Evolutionary conservation across 2,888 invertebrate species (phyloP).

Genomic region (Ceratothoa steindachneri): DNA sequence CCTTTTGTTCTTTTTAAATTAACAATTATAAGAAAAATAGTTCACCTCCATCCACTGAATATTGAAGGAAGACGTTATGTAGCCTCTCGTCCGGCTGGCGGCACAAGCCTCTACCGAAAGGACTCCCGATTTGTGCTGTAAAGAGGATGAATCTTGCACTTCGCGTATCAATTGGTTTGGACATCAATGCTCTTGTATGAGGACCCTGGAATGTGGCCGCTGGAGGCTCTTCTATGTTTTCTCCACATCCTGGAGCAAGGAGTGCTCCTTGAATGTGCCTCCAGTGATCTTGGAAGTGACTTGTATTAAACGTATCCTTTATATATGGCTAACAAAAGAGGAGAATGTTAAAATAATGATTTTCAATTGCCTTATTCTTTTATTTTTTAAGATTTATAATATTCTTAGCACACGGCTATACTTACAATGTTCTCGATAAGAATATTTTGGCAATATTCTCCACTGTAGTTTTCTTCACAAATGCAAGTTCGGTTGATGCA

Average conservation of each 20-base stretch:
- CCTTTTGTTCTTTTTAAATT: neutral
- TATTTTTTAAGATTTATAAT: too few relatives aligned
- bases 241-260: slow-evolving; percentile 34
- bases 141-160: slow-evolving; percentile 42
- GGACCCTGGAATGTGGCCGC: slow-evolving; percentile 41
- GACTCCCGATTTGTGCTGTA: slow-evolving; percentile 26
- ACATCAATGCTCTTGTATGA: slow-evolving; percentile 31
- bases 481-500: slow-evolving; percentile 28
- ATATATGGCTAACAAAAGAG: slow-evolving; percentile 31
- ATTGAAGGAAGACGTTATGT: slow-evolving; percentile 45
- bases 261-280: slow-evolving; percentile 35
- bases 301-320: slow-evolving; percentile 32
- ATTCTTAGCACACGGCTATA: neutral
- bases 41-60: slow-evolving; percentile 40
- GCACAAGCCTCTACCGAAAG: slow-evolving; percentile 20
- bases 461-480: slow-evolving; percentile 33
- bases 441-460: slow-evolving; percentile 33
- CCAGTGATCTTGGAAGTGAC: slow-evolving; percentile 19
- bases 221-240: slow-evolving; percentile 36
- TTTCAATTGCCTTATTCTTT: neutral
- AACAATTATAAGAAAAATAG: neutral
- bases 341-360: too few relatives aligned
- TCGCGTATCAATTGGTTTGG: slow-evolving; percentile 42
- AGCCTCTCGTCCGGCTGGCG: slow-evolving; percentile 5
- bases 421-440: slow-evolving; percentile 38